Base-by-base conservation (phyloP, 2,797 vertebrate species). In the Micrastur ruficollis region DNA sequence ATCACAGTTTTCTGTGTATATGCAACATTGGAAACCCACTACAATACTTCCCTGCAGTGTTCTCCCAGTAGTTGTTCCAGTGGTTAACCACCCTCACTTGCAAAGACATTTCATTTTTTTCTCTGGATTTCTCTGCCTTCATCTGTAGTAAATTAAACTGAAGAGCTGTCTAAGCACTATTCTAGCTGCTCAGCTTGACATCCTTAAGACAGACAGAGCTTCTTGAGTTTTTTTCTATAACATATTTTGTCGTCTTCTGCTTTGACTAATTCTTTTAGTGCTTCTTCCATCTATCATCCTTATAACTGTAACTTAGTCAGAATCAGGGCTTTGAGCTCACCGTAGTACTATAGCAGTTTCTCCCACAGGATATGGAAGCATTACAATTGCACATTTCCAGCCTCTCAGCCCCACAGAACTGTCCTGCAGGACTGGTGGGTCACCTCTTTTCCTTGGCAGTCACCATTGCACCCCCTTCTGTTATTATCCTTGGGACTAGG, bases 401-500 rank as follows among this genome's bases (percentile, higher is more conserved):
- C 6, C 31, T 50, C 32, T 74, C 44, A 71, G 21, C 12, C 9
- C 22, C 59, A 29, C 2, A 5, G 22, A 68, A 61, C 7, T 52
- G 36, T 14, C 46, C 12, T 0, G 0, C 22, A 13, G 3, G 8
- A 44, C 16, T n/a, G 25, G 8, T 49, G 34, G 52, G 26, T 67
- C 61, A 34, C 16, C 15, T 52, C 21, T 66, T 59, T 70, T 50
- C 25, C 40, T 61, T 68, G 71, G 27, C 31, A 31, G 20, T 76
- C 34, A 14, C 12, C 61, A 7, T 13, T 83, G 47, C 23, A 74
- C 7, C 2, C 5, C 1, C 11, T 81, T 50, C 47, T 61, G 4
- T 40, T 91, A 31, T 20, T 46, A 22, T 36, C 26, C 10, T 1
- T 46, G 29, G 22, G 11, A 22, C 14, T 36, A 34, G 5, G 5